Base-by-base conservation (phyloP, 2,113 vertebrate species). In the Carassius carassius region DNA sequence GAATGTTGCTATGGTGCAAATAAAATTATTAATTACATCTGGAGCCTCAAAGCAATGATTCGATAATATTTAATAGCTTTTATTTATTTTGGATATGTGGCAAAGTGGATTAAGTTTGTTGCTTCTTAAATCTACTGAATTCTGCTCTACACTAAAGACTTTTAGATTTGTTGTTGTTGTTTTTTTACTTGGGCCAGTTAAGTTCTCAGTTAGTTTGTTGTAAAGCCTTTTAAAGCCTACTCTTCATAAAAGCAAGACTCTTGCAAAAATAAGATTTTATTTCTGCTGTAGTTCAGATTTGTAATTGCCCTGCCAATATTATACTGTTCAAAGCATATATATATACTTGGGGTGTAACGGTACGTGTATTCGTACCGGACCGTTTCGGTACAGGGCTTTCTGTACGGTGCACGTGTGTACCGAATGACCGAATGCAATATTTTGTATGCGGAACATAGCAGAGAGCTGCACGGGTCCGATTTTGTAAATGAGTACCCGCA, bases 1-100 rank as follows among this genome's bases (percentile, higher is more conserved):
- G 25, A 41, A 44, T 58, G 62, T 85, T 72, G 41, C 51, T 54
- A 54, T 75, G 73, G 51, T 84, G 72, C 56, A 63, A 5, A 84
- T 76, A 23, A 65, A 16, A 29, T 63, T 1, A 29, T 44, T 13
- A 72, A 78, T 19, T 80, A 21, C 37, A 69, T 67, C 67, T 76
- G 17, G 58, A 51, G 70, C 17, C 44, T 37, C 78, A 21, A 35
- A 44, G 8, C 19, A 7, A 51, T n/a, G 17, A 86, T n/a, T 49
- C n/a, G 14, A 37, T 51, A 54, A 9, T 49, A 25, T 16, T 5
- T 3, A 47, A 44, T 1, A 6, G 13, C 21, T 49, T 74, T 54
- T 8, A 51, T 54, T 47, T 74, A 0, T 37, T 35, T 77, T 56
- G 29, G 37, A 47, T 7, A 5, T 11, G 49, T 77, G 32, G 35